phyloP scores from a whole-genome alignment of 1,140 invertebrate genomes.

The Tetramorium alpestre region DNA sequence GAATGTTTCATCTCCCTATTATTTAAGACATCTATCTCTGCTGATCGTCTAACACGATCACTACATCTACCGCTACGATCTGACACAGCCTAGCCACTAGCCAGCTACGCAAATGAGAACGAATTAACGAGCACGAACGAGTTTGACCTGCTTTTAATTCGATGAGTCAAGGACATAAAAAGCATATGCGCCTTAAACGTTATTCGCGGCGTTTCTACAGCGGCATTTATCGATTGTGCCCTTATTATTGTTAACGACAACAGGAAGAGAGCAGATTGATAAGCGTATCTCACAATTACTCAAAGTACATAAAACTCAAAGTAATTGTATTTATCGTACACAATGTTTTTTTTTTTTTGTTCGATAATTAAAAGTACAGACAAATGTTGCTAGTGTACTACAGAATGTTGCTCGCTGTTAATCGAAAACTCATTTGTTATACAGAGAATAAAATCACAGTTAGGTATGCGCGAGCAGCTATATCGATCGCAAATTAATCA shows the following conservation, averaged over 20 bases:
- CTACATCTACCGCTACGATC: conserved; percentile 29
- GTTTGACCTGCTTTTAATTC: conserved; percentile 19
- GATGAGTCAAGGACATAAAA: conserved; percentile 9
- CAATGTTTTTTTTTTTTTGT: background rate
- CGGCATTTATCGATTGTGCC: background rate
- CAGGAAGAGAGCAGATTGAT: background rate
- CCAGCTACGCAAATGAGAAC: conserved; percentile 30
- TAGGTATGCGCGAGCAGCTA: background rate
- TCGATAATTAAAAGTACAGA: conserved; percentile 8
- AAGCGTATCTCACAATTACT: background rate
- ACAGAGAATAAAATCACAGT: conserved; percentile 15
- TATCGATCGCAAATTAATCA: conserved; percentile 22
- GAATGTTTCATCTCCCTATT: conserved; percentile 18
- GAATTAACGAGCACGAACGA: background rate
- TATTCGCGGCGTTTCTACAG: background rate
- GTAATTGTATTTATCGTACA: background rate
- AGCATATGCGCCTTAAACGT: background rate
- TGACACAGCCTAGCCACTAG: conserved; percentile 5
- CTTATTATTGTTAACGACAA: background rate
- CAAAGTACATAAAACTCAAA: background rate
- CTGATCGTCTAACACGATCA: conserved; percentile 18
- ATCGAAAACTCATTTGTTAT: conserved; percentile 1
- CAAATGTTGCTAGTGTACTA: conserved; percentile 8
- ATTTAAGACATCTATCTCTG: conserved; percentile 48
- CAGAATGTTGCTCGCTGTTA: background rate